phyloP scores from a whole-genome alignment of 2,888 invertebrate species.

The Latrodectus hesperus region DNA sequence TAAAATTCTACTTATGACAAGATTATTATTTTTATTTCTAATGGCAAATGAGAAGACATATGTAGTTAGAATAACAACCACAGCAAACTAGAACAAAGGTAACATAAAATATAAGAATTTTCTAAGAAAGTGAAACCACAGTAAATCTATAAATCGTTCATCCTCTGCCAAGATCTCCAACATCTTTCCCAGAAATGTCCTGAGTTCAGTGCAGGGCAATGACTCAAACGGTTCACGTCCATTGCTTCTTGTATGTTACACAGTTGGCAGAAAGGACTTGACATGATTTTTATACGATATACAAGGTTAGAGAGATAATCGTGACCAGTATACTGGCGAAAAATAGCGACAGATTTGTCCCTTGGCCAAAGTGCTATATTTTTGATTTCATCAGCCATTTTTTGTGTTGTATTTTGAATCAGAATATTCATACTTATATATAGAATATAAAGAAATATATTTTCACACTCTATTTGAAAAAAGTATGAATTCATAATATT shows the following conservation, averaged over 20 bases:
- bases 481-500: too few relatives aligned
- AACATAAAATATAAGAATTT: neutral
- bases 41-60: neutral
- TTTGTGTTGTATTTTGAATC: too few relatives aligned
- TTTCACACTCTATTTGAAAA: too few relatives aligned
- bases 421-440: too few relatives aligned
- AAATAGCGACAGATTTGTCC: too few relatives aligned
- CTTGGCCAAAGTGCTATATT: too few relatives aligned
- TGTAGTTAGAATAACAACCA: neutral
- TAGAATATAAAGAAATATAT: too few relatives aligned
- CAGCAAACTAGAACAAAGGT: neutral
- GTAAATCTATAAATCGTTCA: slow-evolving; percentile 21
- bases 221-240: slow-evolving; percentile 9
- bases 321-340: too few relatives aligned
- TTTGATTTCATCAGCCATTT: too few relatives aligned
- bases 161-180: slow-evolving; percentile 1
- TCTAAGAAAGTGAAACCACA: neutral
- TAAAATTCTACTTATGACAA: too few relatives aligned
- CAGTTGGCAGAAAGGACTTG: neutral
- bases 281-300: too few relatives aligned
- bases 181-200: neutral
- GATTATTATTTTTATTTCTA: neutral
- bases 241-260: slow-evolving; percentile 7
- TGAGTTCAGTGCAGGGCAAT: slow-evolving; percentile 8
- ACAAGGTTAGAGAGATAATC: too few relatives aligned